These are phyloP conservation scores for Acanthoscelides obtectus DNA, from an alignment of 2,888 invertebrate genomes.

Conservation along the genomic window DNA sequence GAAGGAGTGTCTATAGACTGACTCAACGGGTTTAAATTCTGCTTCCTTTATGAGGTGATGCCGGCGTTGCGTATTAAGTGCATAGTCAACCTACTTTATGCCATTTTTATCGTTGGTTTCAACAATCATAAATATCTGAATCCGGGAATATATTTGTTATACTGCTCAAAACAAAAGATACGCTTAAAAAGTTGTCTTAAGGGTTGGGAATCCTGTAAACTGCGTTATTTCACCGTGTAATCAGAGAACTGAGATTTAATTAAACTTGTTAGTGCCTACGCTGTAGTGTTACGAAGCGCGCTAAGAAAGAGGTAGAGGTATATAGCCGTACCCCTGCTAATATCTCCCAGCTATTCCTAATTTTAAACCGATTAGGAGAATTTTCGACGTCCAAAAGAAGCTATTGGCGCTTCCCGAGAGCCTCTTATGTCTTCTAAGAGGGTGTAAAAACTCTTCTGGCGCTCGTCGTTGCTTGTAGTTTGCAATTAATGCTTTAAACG, in stretches of 20 bases:
- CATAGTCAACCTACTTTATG: too few species aligned
- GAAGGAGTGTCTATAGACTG: too few species aligned
- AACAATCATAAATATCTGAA: too few species aligned
- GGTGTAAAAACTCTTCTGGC: not conserved
- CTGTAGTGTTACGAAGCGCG: conserved; percentile 10
- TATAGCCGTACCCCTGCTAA: conserved; percentile 31
- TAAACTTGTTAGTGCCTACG: conserved; percentile 33
- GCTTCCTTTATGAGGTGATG: too few species aligned
- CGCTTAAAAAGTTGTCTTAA: too few species aligned
- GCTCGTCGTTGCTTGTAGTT: not conserved
- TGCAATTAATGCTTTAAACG: not conserved
- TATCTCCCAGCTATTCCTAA: conserved; percentile 42
- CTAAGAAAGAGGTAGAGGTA: conserved; percentile 38
- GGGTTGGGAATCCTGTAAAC: conserved; percentile 41
- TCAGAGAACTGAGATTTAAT: conserved; percentile 45
- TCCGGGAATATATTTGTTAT: too few species aligned
- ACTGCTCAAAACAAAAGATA: too few species aligned
- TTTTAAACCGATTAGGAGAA: conserved; percentile 48
- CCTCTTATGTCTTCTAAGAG: not conserved
- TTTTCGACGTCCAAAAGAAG: conserved; percentile 25
- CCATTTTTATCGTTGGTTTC: too few species aligned
- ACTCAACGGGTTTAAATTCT: too few species aligned
- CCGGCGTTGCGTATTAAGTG: too few species aligned
- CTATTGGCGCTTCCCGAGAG: not conserved
- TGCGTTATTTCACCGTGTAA: conserved; percentile 43